Evolutionary conservation across 2,797 vertebrate genomes (phyloP), one percentile per base, ranked within the genome.

Genomic region (Australoheros facetus): DNA sequence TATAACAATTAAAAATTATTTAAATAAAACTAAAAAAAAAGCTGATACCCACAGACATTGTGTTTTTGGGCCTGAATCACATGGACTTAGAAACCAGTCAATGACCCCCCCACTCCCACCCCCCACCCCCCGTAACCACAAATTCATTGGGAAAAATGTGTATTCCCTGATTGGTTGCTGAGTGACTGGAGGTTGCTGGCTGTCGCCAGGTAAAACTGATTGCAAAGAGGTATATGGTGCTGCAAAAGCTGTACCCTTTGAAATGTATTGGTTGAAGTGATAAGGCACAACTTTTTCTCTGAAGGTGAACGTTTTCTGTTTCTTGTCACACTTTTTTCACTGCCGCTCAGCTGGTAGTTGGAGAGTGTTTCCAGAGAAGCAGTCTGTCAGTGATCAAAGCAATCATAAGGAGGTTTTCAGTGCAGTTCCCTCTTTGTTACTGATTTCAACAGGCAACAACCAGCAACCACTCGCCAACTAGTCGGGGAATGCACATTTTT

Each of bases 171-270:
- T 5, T 9, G 59, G 37, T 26, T 45, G 0, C 21, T 21, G 2
- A 45, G 12, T 5, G 42, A 4, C 13, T 14, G 42, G 60, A 64
- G 60, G 60, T 1, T 17, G 37, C 60, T 64, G 60, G 37, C 21
- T 45, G 60, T 64, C 26, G 21, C 60, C 45, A 26, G 60, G 39
- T 64, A 45, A 64, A 1, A 64, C 11, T 23, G 0, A 14, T 64
- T 17, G 39, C 39, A 64, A 64, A 64, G 60, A 45, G 14, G 8
- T 26, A 17, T 0, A 0, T 0, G 3, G 8, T 45, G 60, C 4
- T 17, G 14, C 37, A 64, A 45, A 48, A 64, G 4, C 17, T 64
- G 60, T 28, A 21, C 21, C 26, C 5, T 45, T 45, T 23, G 42
- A 64, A 64, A 64, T 1, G 37, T 32, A 32, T 7, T 32, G 32